These are phyloP conservation scores for Heterohyrax brucei DNA, from an alignment of 2,797 vertebrate genomes.

Conservation along the genomic window DNA sequence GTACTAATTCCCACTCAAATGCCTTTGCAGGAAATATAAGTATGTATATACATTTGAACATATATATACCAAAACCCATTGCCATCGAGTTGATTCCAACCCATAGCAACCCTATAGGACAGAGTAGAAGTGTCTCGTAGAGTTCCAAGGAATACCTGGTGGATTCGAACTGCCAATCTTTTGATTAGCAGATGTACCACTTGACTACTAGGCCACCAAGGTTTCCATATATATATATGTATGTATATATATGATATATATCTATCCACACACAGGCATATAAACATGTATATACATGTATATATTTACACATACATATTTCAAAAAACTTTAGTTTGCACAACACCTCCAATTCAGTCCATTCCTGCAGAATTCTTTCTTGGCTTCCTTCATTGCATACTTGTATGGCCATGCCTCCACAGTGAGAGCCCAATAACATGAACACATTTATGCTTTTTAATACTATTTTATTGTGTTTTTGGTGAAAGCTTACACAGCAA, in stretches of 20 bases:
- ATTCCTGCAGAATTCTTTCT: not conserved
- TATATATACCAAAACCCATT: too few relatives aligned
- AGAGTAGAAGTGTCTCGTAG: too few relatives aligned
- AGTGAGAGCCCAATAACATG: not conserved
- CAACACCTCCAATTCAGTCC: too few relatives aligned
- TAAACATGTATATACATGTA: not conserved
- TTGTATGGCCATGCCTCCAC: not conserved
- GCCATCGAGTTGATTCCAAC: too few relatives aligned
- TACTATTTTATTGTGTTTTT: too few relatives aligned
- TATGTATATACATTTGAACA: not conserved
- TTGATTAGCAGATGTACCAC: too few relatives aligned
- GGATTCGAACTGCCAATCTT: too few relatives aligned
- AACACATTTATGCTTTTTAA: constrained; percentile 17
- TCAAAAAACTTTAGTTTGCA: not conserved
- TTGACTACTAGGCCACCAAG: too few relatives aligned
- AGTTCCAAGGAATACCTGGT: too few relatives aligned
- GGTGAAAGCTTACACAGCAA: too few relatives aligned
- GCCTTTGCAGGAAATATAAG: not conserved
- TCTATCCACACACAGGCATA: not conserved
- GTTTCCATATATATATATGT: too few relatives aligned
- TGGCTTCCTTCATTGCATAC: not conserved
- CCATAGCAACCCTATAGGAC: too few relatives aligned
- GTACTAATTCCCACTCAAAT: not conserved
- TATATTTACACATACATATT: not conserved
- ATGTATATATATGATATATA: not conserved